Evolutionary conservation across 1,140 invertebrate genomes (phyloP).

Genomic region (Formica exsecta): DNA sequence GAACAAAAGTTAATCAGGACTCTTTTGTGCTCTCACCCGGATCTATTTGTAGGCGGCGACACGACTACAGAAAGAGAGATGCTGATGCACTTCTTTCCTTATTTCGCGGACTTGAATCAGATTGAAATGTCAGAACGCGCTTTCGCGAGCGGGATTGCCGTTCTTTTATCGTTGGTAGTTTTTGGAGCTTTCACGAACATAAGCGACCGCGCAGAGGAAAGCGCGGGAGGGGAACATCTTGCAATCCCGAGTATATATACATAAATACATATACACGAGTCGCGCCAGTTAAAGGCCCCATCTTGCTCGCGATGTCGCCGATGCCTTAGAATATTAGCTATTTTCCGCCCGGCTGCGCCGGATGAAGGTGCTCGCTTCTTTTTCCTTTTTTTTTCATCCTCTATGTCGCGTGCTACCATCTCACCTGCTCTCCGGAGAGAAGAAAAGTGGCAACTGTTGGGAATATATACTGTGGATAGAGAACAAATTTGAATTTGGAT

Average conservation of each 20-base stretch:
- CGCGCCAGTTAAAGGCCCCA: conserved; percentile 66
- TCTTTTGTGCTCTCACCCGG: conserved; percentile 28
- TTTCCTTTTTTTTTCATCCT: conserved; percentile 41
- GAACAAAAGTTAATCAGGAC: conserved; percentile 8
- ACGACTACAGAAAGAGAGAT: background rate
- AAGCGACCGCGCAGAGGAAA: conserved; percentile 15
- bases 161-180: conserved; percentile 47
- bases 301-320: conserved; percentile 67
- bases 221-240: background rate
- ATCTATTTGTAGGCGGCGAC: conserved; percentile 33
- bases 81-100: background rate
- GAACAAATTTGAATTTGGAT: conserved; percentile 42
- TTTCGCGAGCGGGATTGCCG: conserved; percentile 2
- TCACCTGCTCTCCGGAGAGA: conserved; percentile 28
- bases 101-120: conserved; percentile 48
- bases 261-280: conserved; percentile 38
- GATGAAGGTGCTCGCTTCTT: conserved; percentile 65
- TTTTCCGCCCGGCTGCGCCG: conserved; percentile 75
- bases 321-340: conserved; percentile 80
- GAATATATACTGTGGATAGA: conserved; percentile 10
- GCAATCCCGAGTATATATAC: background rate
- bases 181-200: conserved; percentile 36
- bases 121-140: conserved; percentile 58
- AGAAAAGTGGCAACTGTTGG: conserved; percentile 1
- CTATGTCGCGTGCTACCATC: background rate